Evolutionary conservation across 1,140 invertebrate genomes (phyloP).

Genomic region (honey bee (Apis mellifera)): Amel_HAv3.1 CM009932.2:4260001-4260500

Average conservation of each 20-base stretch:
- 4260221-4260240: too few relatives aligned
- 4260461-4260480: constrained; percentile 31
- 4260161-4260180: too few relatives aligned
- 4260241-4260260: not conserved
- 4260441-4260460: not conserved
- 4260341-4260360: constrained; percentile 13
- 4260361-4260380: constrained; percentile 37
- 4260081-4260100: too few relatives aligned
- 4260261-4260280: not conserved
- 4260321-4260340: not conserved
- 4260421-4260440: constrained; percentile 56
- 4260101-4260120: too few relatives aligned
- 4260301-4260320: constrained; percentile 34
- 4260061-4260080: too few relatives aligned
- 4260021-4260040: too few relatives aligned
- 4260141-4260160: too few relatives aligned
- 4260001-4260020: too few relatives aligned
- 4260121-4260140: too few relatives aligned
- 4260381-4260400: constrained; percentile 2
- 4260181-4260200: too few relatives aligned
- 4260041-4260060: too few relatives aligned
- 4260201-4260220: too few relatives aligned
- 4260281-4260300: constrained; percentile 36
- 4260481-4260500: not conserved
- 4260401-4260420: constrained; percentile 56